These are phyloP conservation scores for Bombus polaris DNA, from an alignment of 1,140 invertebrate genomes.

Conservation along the genomic window DNA sequence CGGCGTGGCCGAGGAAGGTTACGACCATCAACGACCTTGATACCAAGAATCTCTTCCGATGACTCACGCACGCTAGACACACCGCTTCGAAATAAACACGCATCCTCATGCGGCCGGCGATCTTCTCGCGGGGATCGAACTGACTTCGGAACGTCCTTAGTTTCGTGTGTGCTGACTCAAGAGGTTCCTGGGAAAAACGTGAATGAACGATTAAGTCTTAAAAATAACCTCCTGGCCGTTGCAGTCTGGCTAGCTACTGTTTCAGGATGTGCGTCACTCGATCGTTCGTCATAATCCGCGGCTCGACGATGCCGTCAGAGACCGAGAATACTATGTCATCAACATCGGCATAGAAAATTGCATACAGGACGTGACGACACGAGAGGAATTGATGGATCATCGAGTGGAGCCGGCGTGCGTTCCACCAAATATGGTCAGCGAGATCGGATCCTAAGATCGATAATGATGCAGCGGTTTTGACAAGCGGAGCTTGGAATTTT, in stretches of 20 bases:
- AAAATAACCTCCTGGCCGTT: conserved; percentile 50
- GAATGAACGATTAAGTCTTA: conserved; percentile 54
- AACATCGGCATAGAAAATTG: not conserved
- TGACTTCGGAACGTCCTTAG: conserved; percentile 13
- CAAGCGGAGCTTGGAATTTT: not conserved
- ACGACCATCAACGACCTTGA: conserved; percentile 49
- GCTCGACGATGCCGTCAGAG: conserved; percentile 49
- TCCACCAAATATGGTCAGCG: conserved; percentile 3
- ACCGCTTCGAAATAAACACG: conserved; percentile 50
- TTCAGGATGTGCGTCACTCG: conserved; percentile 52
- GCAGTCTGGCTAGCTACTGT: not conserved
- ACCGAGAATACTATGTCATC: conserved; percentile 44
- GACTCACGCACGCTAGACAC: conserved; percentile 44
- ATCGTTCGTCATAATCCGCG: not conserved
- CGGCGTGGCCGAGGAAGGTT: conserved; percentile 22
- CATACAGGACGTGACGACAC: not conserved
- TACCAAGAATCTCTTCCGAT: conserved; percentile 50
- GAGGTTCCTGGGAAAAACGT: conserved; percentile 48
- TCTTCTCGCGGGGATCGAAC: conserved; percentile 17
- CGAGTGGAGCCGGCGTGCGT: not conserved
- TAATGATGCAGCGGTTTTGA: conserved; percentile 1
- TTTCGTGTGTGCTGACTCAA: conserved; percentile 51
- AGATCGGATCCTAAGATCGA: not conserved
- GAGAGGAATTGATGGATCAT: not conserved
- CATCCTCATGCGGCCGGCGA: not conserved